Evolutionary conservation across 1,140 invertebrate species (phyloP).

Genomic region (Heliconius congener): DNA sequence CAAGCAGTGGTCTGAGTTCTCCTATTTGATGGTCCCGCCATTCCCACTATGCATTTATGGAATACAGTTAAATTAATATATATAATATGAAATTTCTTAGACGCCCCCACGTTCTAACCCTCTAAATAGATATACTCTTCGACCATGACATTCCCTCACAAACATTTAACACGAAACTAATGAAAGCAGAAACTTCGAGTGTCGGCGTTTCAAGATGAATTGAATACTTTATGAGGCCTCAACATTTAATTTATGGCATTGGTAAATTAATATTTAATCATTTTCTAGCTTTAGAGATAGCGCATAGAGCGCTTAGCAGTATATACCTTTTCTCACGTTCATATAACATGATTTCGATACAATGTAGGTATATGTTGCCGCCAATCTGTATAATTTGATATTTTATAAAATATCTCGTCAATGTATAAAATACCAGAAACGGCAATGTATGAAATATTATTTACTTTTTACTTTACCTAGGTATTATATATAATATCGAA

Average conservation of each 20-base stretch:
- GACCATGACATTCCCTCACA: not conserved
- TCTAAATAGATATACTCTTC: not conserved
- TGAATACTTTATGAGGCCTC: conserved; percentile 2
- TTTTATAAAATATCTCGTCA: too few species aligned
- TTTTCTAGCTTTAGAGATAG: not conserved
- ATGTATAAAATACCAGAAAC: too few species aligned
- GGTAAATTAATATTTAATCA: not conserved
- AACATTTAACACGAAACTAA: conserved; percentile 4
- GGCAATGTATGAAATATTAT: too few species aligned
- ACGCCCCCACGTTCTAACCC: not conserved
- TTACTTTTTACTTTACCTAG: too few species aligned
- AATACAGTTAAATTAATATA: not conserved
- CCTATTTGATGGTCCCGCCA: too few species aligned
- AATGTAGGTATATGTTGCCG: too few species aligned
- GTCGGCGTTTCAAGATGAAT: not conserved
- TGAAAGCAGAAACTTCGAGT: not conserved
- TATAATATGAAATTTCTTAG: not conserved
- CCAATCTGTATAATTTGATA: too few species aligned
- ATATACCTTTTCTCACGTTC: not conserved
- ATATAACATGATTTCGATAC: too few species aligned
- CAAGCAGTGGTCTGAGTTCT: too few species aligned
- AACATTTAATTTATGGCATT: not conserved
- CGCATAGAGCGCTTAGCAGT: not conserved
- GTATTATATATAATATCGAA: too few species aligned
- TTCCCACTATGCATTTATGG: not conserved